Conservation (phyloP, 1,140 invertebrate genomes). For the Drosophila oshimai region DNA sequence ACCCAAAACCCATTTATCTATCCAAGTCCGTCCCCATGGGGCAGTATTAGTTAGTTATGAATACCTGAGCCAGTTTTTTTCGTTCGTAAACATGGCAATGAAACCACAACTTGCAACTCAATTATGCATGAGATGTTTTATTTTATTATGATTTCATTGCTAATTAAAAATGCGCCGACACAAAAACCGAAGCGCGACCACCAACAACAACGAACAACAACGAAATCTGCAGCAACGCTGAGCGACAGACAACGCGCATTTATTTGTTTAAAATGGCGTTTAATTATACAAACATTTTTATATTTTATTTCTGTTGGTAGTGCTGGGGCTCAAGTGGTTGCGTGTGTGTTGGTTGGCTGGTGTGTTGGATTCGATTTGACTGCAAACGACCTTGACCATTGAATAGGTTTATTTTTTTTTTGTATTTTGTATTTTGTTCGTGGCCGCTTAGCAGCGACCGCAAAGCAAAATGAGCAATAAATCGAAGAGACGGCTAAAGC, state of each 20-base stretch:
- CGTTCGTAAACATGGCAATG: constrained; percentile 46
- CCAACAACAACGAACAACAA: constrained; percentile 27
- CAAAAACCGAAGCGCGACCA: constrained; percentile 24
- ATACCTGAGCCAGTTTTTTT: constrained; percentile 28
- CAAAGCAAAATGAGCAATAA: constrained; percentile 76
- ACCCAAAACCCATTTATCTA: neutral
- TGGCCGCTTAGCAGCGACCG: constrained; percentile 47
- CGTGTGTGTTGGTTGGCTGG: constrained; percentile 1
- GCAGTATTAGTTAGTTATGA: constrained; percentile 1
- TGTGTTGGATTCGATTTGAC: constrained; percentile 57
- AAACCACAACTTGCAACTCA: constrained; percentile 55
- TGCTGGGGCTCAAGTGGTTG: constrained; percentile 17
- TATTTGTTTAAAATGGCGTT: constrained; percentile 76
- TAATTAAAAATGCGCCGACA: constrained; percentile 74
- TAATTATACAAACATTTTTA: constrained; percentile 74
- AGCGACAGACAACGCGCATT: constrained; percentile 46
- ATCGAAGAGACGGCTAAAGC: constrained; percentile 64
- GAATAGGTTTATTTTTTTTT: constrained; percentile 51
- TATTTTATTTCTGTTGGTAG: constrained; percentile 20
- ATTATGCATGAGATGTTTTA: constrained; percentile 64
- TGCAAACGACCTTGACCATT: constrained; percentile 80
- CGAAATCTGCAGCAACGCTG: constrained; percentile 18
- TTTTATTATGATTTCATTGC: constrained; percentile 70
- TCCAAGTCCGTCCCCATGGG: neutral
- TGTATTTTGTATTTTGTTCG: constrained; percentile 25